phyloP scores from a whole-genome alignment of 1,140 invertebrate genomes.

The Yoshiicerus persimilis region DNA sequence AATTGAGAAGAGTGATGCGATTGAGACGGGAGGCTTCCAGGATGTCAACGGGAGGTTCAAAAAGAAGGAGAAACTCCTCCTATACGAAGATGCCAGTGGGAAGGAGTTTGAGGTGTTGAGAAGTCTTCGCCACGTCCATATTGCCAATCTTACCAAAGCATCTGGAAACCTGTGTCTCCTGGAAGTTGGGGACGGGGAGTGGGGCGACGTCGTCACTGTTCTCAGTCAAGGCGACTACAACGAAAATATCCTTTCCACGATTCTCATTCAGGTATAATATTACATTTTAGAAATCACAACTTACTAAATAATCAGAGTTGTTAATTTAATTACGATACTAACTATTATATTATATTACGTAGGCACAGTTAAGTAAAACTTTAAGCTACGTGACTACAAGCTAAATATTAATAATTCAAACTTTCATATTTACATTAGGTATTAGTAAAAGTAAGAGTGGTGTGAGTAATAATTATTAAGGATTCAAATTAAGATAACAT shows the following conservation, averaged over 20 bases:
- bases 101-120: slow-evolving; percentile 80
- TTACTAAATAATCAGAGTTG: no score
- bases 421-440: no score
- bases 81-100: slow-evolving; percentile 59
- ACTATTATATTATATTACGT: no score
- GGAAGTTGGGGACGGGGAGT: not conserved
- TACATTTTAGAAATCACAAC: not conserved
- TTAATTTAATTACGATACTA: no score
- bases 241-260: not conserved
- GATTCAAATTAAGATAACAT: no score
- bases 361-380: no score
- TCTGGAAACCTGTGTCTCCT: not conserved
- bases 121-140: slow-evolving; percentile 78
- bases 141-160: slow-evolving; percentile 60
- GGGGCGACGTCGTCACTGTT: not conserved
- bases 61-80: not conserved
- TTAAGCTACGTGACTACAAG: no score
- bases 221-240: slow-evolving; percentile 4
- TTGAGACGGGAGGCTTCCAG: not conserved
- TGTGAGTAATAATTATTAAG: no score
- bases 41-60: not conserved
- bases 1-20: not conserved
- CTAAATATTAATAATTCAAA: no score
- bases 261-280: not conserved
- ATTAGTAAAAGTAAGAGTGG: no score